Percentiles rank a stretch among this genome's conserved stretches.
These are phyloP conservation scores for Camarhynchus parvulus DNA, from an alignment of 2,113 vertebrate species.

Conservation along the genomic window DNA sequence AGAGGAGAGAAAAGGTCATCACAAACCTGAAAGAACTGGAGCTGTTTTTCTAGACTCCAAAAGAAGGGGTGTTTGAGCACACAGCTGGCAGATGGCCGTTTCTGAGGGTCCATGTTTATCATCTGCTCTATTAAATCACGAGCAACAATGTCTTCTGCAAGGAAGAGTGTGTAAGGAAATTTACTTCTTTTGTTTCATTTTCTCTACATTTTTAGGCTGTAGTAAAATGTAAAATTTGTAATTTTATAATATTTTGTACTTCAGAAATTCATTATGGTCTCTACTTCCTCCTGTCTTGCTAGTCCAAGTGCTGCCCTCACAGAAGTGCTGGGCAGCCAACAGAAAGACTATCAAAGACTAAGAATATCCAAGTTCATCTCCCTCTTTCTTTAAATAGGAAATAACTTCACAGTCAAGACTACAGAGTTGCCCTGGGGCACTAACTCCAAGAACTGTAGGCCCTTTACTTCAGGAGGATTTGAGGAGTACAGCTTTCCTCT, in stretches of 20 bases:
- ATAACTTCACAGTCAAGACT: not conserved
- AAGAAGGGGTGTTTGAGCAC: constrained; percentile 96
- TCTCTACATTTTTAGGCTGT: not conserved
- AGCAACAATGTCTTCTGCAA: constrained; percentile 87
- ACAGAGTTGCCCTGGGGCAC: not conserved
- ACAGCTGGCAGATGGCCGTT: constrained; percentile 86
- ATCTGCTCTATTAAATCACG: constrained; percentile 91
- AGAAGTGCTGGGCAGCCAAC: not conserved
- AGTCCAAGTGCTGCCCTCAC: not conserved
- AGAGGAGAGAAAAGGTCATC: not conserved
- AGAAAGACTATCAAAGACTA: not conserved
- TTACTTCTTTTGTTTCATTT: not conserved
- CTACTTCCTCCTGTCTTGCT: not conserved
- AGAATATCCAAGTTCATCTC: not conserved
- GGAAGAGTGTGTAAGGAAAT: not conserved
- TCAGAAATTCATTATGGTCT: not conserved
- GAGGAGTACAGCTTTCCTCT: not conserved
- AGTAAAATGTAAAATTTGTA: not conserved
- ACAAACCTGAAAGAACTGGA: constrained; percentile 96
- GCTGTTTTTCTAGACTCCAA: constrained; percentile 94
- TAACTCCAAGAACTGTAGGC: not conserved
- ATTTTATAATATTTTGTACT: not conserved
- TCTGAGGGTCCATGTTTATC: constrained; percentile 89
- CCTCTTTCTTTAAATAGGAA: not conserved
- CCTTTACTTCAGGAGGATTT: not conserved